A percentile compares a stretch with the other conserved stretches of the same genome.
Evolutionary conservation across 2,888 invertebrate species (phyloP).

Genomic region (Polydesmus complanatus): DNA sequence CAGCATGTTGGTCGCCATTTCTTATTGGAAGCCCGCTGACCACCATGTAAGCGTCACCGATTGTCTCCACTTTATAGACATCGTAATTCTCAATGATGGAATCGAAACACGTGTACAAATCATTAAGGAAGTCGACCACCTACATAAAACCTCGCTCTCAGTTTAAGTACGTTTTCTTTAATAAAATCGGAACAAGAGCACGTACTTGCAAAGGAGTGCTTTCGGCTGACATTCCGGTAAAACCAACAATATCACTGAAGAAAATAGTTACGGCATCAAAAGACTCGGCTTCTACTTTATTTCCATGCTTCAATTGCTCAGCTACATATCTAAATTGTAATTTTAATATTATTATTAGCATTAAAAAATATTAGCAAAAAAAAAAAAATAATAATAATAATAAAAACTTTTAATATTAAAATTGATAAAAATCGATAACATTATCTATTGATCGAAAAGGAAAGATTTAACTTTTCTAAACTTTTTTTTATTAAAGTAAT

Average conservation of each 20-base stretch:
- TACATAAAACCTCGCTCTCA: constrained; percentile 34
- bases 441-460: too few species aligned
- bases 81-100: constrained; percentile 74
- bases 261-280: constrained; percentile 70
- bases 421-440: too few species aligned
- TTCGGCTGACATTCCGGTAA: constrained; percentile 60
- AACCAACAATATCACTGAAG: constrained; percentile 73
- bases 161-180: constrained; percentile 7
- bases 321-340: constrained; percentile 51
- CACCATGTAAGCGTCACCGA: constrained; percentile 81
- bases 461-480: too few species aligned
- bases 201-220: constrained; percentile 59
- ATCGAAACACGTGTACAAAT: constrained; percentile 75
- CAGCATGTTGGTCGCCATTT: constrained; percentile 57
- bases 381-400: too few species aligned
- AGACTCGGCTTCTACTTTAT: constrained; percentile 63
- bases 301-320: constrained; percentile 60
- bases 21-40: constrained; percentile 63
- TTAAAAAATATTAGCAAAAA: too few species aligned
- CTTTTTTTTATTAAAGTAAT: too few species aligned
- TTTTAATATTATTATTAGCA: neutral
- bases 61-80: constrained; percentile 88
- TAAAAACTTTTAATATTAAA: too few species aligned
- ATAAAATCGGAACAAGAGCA: neutral
- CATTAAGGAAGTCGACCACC: constrained; percentile 75